phyloP scores from a whole-genome alignment of 2,797 vertebrate species.

The Falco biarmicus region DNA sequence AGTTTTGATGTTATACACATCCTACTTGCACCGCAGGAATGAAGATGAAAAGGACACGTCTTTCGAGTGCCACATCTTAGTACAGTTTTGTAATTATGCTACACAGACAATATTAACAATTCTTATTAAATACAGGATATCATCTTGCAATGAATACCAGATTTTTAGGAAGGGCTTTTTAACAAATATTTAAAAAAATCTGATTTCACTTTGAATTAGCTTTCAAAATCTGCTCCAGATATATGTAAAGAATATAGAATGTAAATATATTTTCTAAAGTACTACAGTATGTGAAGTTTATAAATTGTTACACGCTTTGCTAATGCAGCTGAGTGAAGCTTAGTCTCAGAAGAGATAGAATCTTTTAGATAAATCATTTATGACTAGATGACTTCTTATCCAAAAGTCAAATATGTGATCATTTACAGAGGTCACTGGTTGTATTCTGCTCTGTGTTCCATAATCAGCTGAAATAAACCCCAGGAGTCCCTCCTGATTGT shows the following conservation, averaged over 20 bases:
- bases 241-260: conserved; percentile 53
- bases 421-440: conserved; percentile 71
- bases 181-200: conserved; percentile 63
- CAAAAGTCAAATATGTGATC: conserved; percentile 70
- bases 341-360: conserved; percentile 61
- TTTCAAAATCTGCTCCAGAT: conserved; percentile 57
- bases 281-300: conserved; percentile 61
- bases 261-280: conserved; percentile 64
- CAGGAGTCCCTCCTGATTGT: conserved; percentile 45
- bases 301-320: conserved; percentile 53
- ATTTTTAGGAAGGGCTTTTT: conserved; percentile 61
- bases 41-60: conserved; percentile 53
- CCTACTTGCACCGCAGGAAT: conserved; percentile 55
- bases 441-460: conserved; percentile 51
- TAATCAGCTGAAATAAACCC: conserved; percentile 66
- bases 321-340: conserved; percentile 41
- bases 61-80: conserved; percentile 39
- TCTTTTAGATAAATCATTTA: conserved; percentile 65
- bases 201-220: conserved; percentile 66
- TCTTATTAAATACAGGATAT: conserved; percentile 62
- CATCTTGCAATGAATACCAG: conserved; percentile 58
- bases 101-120: conserved; percentile 32
- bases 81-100: conserved; percentile 49
- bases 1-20: conserved; percentile 61
- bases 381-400: conserved; percentile 64